A percentile compares a stretch with the other conserved stretches of the same genome.
These are phyloP conservation scores for Palythoa caribaeorum DNA, from an alignment of 92 coral and sea anemone species.

Conservation along the genomic window DNA sequence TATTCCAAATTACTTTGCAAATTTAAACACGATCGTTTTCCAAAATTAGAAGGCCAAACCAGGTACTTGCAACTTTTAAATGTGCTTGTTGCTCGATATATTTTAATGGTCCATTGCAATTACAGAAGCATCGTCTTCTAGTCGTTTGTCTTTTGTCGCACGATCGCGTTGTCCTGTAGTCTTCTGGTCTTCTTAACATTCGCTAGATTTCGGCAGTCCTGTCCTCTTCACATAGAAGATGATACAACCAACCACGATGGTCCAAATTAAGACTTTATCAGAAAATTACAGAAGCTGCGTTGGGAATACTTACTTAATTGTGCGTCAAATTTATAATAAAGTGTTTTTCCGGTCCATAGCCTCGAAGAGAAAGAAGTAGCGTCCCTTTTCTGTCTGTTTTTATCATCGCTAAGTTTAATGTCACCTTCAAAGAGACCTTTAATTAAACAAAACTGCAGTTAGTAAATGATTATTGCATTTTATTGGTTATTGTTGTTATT, in stretches of 20 bases:
- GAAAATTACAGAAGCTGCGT: neutral
- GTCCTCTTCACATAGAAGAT: no score
- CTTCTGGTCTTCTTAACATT: no score
- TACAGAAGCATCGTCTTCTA: no score
- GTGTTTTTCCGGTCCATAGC: neutral
- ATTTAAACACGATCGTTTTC: neutral
- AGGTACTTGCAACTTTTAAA: neutral
- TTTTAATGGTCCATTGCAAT: no score
- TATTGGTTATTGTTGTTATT: neutral
- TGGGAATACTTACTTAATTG: neutral
- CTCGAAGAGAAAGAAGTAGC: neutral
- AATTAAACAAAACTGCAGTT: neutral
- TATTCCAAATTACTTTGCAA: no score
- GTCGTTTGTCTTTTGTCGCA: no score
- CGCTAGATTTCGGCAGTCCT: no score
- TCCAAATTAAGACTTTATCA: no score
- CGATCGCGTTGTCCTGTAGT: no score
- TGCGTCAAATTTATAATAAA: neutral
- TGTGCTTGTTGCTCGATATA: no score
- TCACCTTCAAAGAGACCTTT: constrained; percentile 29
- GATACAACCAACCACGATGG: no score
- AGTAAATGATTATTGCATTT: neutral
- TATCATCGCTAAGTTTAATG: neutral
- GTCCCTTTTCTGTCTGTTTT: constrained; percentile 2
- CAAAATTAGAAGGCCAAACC: neutral